Percentiles rank a stretch among this genome's conserved stretches.
These are phyloP conservation scores for Tetanocera ferruginea DNA, from an alignment of 2,888 invertebrate species.

Conservation along the genomic window DNA sequence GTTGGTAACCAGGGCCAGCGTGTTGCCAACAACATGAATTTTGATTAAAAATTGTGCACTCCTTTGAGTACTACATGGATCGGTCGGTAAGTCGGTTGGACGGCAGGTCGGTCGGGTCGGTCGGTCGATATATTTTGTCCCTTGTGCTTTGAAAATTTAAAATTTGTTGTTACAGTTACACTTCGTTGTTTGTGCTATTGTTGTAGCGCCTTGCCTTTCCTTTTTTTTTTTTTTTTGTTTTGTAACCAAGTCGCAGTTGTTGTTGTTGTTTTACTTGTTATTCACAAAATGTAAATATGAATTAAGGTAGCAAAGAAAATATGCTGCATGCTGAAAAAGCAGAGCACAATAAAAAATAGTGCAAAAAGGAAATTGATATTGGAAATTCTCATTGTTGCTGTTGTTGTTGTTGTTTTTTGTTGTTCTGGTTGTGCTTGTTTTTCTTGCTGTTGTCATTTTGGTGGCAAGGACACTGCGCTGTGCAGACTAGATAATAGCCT, in stretches of 20 bases:
- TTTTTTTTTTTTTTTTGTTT: background rate
- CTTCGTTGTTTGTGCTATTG: background rate
- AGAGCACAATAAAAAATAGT: background rate
- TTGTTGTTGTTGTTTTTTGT: too few relatives aligned
- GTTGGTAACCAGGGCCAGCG: background rate
- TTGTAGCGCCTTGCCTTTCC: background rate
- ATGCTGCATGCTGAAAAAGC: background rate
- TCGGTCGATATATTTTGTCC: background rate
- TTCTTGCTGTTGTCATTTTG: too few relatives aligned
- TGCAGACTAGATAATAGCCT: background rate
- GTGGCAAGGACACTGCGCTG: conserved; percentile 1
- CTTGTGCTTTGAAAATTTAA: conserved; percentile 2
- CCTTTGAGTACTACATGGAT: background rate
- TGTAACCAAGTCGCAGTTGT: background rate
- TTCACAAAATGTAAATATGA: conserved; percentile 8
- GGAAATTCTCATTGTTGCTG: background rate
- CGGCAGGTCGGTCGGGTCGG: background rate
- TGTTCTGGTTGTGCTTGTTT: too few relatives aligned
- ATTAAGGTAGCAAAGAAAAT: conserved; percentile 15
- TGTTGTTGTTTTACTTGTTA: background rate
- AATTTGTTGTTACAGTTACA: too few relatives aligned
- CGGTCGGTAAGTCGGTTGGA: background rate
- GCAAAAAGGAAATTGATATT: conserved; percentile 17
- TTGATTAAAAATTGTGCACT: conserved; percentile 26
- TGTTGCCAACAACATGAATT: conserved; percentile 17